Evolutionary conservation across 2,888 invertebrate species (phyloP).

Genomic region (Hololepta plana): DNA sequence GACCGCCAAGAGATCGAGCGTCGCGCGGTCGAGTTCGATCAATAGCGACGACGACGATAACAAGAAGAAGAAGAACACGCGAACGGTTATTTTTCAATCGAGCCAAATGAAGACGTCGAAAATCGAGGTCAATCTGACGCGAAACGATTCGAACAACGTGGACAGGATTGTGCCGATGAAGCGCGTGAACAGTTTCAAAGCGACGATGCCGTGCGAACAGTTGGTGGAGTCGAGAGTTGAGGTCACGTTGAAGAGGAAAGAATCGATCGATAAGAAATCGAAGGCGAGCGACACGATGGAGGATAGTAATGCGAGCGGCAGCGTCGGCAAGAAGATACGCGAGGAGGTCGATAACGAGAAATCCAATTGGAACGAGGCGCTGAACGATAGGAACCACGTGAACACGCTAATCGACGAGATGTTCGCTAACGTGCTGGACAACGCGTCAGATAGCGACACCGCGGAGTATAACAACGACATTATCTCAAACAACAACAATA

Average conservation of each 20-base stretch:
- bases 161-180: conserved; percentile 10
- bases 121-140: conserved; percentile 12
- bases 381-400: conserved; percentile 23
- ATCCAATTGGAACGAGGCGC: conserved; percentile 16
- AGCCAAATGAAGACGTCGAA: conserved; percentile 16
- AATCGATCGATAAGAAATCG: conserved; percentile 4
- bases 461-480: conserved; percentile 13
- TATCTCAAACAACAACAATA: no score
- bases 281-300: conserved; percentile 2
- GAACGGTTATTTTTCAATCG: conserved; percentile 26
- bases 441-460: conserved; percentile 13
- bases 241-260: conserved; percentile 5
- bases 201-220: conserved; percentile 7
- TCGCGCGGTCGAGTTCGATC: conserved; percentile 15
- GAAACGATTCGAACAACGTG: conserved; percentile 10
- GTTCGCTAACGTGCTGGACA: conserved; percentile 24
- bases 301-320: conserved; percentile 1
- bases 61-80: conserved; percentile 14
- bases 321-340: conserved; percentile 4
- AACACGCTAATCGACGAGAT: conserved; percentile 25
- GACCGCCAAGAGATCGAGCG: conserved; percentile 13
- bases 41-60: conserved; percentile 11
- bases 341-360: no score
- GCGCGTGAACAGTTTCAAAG: conserved; percentile 10
- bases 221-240: conserved; percentile 6